Conservation (phyloP, 2,797 vertebrate species). For the Uromys caudimaculatus region DNA sequence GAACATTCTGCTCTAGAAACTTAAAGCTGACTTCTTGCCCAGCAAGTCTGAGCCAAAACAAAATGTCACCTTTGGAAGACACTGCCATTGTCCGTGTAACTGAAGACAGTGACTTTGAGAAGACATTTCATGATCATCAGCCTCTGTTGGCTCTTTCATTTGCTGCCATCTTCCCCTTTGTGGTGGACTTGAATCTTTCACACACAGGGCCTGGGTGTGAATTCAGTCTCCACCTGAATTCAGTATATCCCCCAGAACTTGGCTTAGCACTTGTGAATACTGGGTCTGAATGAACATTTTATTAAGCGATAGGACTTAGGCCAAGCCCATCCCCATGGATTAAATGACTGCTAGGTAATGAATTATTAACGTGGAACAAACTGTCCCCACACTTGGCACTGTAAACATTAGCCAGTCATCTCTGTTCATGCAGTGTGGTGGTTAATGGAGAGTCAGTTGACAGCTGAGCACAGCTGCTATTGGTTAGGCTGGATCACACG, state of each 20-base stretch:
- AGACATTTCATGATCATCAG: not conserved
- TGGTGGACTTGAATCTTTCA: not conserved
- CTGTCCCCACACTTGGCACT: not conserved
- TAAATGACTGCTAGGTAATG: not conserved
- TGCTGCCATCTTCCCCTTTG: not conserved
- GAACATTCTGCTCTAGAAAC: not conserved
- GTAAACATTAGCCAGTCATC: not conserved
- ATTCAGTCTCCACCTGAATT: not conserved
- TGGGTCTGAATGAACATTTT: not conserved
- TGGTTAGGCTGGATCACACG: not conserved
- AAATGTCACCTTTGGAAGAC: not conserved
- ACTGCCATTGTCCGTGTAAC: not conserved
- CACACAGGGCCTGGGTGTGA: not conserved
- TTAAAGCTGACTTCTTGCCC: not conserved
- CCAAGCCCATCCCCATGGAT: not conserved
- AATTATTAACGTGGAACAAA: not conserved
- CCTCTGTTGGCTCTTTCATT: not conserved
- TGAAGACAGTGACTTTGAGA: not conserved
- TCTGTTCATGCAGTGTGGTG: not conserved
- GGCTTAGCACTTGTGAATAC: not conserved
- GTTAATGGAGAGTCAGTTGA: not conserved
- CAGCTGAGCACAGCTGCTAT: not conserved
- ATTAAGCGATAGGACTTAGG: not conserved
- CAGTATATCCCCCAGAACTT: not conserved
- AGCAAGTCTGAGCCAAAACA: not conserved